These are phyloP conservation scores for Rhinolophus ferrumequinum DNA, from an alignment of 2,113 vertebrate species.

Conservation along the genomic window DNA sequence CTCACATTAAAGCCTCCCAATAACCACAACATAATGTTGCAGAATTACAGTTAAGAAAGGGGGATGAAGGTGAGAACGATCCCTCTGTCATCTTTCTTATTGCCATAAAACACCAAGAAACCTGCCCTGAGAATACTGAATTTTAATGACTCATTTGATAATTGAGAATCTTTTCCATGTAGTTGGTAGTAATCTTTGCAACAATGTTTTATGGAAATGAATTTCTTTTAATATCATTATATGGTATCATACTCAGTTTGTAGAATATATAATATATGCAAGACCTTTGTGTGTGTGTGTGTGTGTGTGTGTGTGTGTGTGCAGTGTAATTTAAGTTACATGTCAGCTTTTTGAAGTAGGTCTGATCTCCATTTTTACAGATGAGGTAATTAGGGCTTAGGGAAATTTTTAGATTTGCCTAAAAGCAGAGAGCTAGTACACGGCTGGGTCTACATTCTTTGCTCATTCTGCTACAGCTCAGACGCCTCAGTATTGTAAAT, in stretches of 20 bases:
- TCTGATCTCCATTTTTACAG: not conserved
- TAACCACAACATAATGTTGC: not conserved
- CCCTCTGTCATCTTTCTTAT: not conserved
- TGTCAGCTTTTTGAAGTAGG: not conserved
- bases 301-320: not conserved
- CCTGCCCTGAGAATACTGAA: not conserved
- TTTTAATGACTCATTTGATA: not conserved
- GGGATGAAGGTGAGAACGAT: not conserved
- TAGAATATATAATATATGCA: not conserved
- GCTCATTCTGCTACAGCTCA: not conserved
- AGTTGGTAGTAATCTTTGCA: not conserved
- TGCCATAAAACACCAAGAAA: not conserved
- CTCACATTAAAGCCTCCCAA: not conserved
- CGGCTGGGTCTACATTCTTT: not conserved
- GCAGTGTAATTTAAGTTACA: constrained; percentile 1
- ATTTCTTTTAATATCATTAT: constrained; percentile 1
- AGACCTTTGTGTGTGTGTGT: not conserved
- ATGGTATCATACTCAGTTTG: not conserved
- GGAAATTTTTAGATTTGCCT: not conserved
- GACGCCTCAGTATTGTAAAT: not conserved
- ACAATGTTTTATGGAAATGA: not conserved
- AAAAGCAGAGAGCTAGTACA: not conserved
- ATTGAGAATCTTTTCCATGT: not conserved
- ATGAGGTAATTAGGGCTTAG: not conserved
- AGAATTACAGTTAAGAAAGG: constrained; percentile 25